These are phyloP conservation scores for Podilymbus podiceps DNA, from an alignment of 2,113 vertebrate species.

Conservation along the genomic window DNA sequence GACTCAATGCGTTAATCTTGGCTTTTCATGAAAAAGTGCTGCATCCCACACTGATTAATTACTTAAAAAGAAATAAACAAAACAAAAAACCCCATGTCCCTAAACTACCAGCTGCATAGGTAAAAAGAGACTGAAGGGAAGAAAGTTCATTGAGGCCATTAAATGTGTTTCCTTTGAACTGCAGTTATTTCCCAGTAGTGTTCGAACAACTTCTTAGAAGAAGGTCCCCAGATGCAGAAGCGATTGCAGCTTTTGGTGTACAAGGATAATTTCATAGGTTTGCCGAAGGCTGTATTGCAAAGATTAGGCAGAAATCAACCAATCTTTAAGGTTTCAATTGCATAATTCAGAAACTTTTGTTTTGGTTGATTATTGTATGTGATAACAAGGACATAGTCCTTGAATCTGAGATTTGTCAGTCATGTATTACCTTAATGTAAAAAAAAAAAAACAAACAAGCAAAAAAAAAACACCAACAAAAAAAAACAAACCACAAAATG, in stretches of 20 bases:
- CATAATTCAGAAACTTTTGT: background rate
- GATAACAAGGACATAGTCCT: background rate
- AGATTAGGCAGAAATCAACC: background rate
- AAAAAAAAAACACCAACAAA: no score
- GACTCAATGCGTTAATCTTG: constrained; percentile 28
- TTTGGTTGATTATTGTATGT: background rate
- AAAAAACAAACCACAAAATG: no score
- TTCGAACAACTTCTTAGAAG: background rate
- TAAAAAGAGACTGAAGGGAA: background rate
- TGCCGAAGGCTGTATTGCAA: background rate
- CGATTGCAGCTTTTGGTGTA: background rate
- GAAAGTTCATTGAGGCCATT: background rate
- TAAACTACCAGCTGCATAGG: background rate
- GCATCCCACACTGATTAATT: background rate
- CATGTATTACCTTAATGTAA: background rate
- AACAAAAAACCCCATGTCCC: no score
- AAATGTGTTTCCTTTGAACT: background rate
- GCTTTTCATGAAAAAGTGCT: constrained; percentile 12
- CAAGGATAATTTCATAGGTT: background rate
- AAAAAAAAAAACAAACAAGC: no score
- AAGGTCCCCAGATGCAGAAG: background rate
- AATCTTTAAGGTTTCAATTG: background rate
- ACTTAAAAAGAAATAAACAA: no score
- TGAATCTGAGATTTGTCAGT: background rate
- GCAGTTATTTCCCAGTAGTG: background rate